These are phyloP conservation scores for Rhopalosiphum maidis DNA, from an alignment of 1,140 invertebrate genomes.

Conservation along the genomic window DNA sequence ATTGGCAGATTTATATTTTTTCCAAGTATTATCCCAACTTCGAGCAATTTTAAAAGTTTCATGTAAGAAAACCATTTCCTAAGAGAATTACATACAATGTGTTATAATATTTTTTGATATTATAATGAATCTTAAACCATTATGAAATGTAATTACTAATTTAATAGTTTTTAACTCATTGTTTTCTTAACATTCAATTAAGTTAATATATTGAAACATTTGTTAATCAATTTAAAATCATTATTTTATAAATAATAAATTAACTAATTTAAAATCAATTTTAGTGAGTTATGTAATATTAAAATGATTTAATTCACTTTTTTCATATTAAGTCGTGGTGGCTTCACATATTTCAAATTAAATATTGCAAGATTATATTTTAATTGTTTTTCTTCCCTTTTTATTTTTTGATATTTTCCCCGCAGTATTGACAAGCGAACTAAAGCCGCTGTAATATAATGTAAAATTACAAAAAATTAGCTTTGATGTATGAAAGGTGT, in stretches of 20 bases:
- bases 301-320: not conserved
- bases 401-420: not conserved
- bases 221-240: not conserved
- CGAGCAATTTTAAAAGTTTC: not conserved
- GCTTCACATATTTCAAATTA: constrained; percentile 11
- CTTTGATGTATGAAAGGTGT: no score
- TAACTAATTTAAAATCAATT: not conserved
- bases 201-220: not conserved
- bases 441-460: constrained; percentile 10
- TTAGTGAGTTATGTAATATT: not conserved
- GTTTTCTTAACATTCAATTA: not conserved
- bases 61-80: not conserved
- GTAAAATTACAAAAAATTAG: not conserved
- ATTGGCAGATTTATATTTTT: constrained; percentile 22
- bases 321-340: not conserved
- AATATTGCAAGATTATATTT: constrained; percentile 16
- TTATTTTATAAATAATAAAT: not conserved
- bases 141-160: not conserved
- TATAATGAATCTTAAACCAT: not conserved
- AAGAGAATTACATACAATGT: not conserved
- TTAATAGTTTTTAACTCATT: not conserved
- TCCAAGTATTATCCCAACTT: constrained; percentile 25
- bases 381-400: not conserved
- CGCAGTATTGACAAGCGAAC: not conserved
- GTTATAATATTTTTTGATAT: not conserved